Base-by-base conservation (phyloP, 1,140 invertebrate genomes). In the Meloidogyne hapla region DNA sequence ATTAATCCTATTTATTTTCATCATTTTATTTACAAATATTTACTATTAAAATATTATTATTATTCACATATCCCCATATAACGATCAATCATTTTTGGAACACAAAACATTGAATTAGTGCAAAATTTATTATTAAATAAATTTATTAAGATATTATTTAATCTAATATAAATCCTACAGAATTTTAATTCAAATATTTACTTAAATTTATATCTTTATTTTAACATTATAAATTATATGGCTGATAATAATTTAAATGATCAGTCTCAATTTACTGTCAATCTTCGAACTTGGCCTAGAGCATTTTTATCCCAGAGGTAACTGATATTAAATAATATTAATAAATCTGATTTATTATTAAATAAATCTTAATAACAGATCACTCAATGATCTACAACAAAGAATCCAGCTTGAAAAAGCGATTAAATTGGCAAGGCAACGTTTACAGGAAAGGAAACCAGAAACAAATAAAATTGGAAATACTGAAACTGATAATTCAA, bases 311-410 rank as follows among this genome's bases (percentile, higher is more conserved):
- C 71, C 23, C 71, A 73, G 10, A 42, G 71, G 71, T 73, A 25
- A 6, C 6, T 18, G n/a, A n/a, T 56, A 56, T n/a, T 69, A 15
- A n/a, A n/a, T n/a, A n/a, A n/a, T n/a, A n/a, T n/a, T n/a, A n/a
- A n/a, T n/a, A n/a, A n/a, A n/a, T n/a, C n/a, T n/a, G n/a, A n/a
- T n/a, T n/a, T n/a, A n/a, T 18, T 69, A 2, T 33, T 23, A 33
- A n/a, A 25, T 15, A 8, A 9, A 13, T 69, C 42, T 23, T 28
- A 10, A 13, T 2, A 26, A 38, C 23, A 73, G 71, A 40, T 56
- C 71, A 9, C 71, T 73, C 23, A 63, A 61, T 64, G 56, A 73
- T 40, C 23, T 73, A 21, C 71, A 73, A 63, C 64, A 73, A 61
- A 42, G 71, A 18, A 61, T 73, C 15, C 71, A 73, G 25, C 71